phyloP scores from a whole-genome alignment of 2,113 vertebrate species.

The Strix uralensis region DNA sequence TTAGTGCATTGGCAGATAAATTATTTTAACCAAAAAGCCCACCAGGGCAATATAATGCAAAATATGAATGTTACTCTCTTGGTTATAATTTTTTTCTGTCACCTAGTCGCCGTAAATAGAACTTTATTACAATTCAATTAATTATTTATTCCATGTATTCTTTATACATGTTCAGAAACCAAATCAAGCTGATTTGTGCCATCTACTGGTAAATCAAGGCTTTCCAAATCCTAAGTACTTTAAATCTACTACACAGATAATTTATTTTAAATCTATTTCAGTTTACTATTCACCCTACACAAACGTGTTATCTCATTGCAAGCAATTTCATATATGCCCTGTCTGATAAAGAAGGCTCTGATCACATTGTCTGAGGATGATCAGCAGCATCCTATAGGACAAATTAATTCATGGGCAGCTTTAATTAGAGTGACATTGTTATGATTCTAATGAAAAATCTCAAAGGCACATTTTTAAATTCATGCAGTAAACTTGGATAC shows the following conservation, averaged over 20 bases:
- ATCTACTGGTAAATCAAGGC: conserved; percentile 49
- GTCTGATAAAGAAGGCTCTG: background rate
- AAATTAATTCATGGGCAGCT: background rate
- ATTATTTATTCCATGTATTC: background rate
- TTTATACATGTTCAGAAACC: background rate
- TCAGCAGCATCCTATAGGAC: background rate
- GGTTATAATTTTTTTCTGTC: background rate
- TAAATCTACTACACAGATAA: background rate
- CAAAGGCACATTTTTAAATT: background rate
- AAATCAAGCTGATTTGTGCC: conserved; percentile 50
- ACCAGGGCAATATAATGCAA: background rate
- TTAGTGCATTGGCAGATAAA: background rate
- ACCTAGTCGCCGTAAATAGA: background rate
- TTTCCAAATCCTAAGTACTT: background rate
- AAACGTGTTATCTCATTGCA: background rate
- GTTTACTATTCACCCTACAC: background rate
- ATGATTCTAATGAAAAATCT: background rate
- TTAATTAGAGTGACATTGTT: background rate
- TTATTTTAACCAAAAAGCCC: background rate
- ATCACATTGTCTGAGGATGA: background rate
- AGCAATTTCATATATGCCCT: background rate
- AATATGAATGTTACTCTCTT: background rate
- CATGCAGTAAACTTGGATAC: background rate
- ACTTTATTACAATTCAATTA: background rate
- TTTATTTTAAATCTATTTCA: background rate